Percentiles rank a stretch among this genome's conserved stretches.
Evolutionary conservation across 2,113 vertebrate species (phyloP).

Genomic region (Phrynocephalus versicolor): DNA sequence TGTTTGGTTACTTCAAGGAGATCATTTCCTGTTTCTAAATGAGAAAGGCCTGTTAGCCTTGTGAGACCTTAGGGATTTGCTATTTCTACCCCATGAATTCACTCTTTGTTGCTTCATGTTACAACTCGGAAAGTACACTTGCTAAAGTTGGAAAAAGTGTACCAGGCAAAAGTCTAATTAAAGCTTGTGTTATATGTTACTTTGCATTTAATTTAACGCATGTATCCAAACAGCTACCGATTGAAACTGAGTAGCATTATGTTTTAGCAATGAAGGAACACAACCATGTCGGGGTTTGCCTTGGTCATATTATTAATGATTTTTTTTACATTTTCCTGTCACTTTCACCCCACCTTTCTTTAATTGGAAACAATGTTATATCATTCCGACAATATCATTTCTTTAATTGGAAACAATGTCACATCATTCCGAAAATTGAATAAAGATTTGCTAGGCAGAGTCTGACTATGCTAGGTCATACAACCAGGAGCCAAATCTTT

Average conservation of each 20-base stretch:
- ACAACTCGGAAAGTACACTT: constrained; percentile 22
- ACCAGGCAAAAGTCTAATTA: neutral
- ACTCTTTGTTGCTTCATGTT: constrained; percentile 23
- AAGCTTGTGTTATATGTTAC: neutral
- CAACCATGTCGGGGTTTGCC: neutral
- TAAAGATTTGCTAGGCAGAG: neutral
- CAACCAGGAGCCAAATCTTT: neutral
- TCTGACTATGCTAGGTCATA: neutral
- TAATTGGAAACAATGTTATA: no score
- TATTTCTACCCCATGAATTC: constrained; percentile 11
- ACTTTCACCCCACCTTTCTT: no score
- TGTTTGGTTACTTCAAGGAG: neutral
- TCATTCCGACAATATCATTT: no score
- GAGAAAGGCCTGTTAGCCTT: constrained; percentile 2
- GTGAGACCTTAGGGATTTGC: neutral
- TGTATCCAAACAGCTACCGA: neutral
- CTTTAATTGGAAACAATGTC: neutral
- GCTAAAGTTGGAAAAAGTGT: neutral
- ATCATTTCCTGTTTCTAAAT: constrained; percentile 31
- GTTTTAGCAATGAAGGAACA: neutral
- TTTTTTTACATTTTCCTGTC: no score
- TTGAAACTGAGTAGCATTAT: neutral
- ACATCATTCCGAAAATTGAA: no score
- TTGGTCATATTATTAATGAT: constrained; percentile 6
- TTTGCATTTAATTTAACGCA: constrained; percentile 5